Conservation (phyloP, 2,113 vertebrate genomes). For the Haplochromis burtoni region DNA sequence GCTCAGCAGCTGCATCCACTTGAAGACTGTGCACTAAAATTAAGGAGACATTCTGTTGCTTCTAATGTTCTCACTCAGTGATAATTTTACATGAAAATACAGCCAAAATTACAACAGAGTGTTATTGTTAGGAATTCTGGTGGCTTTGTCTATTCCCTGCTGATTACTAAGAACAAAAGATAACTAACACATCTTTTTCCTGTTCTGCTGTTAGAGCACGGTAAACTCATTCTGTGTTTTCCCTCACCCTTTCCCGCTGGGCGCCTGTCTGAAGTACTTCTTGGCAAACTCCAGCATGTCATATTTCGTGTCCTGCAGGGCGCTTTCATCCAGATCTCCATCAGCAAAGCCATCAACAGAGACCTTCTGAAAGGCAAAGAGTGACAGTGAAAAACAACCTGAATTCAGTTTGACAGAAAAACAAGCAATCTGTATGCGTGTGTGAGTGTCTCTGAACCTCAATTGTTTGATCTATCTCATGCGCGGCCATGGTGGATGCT, state of each 20-base stretch:
- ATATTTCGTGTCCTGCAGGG: slow-evolving; percentile 59
- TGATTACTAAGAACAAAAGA: background rate
- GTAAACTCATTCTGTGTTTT: background rate
- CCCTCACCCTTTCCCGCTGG: slow-evolving; percentile 71
- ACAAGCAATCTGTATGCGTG: background rate
- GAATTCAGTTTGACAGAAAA: background rate
- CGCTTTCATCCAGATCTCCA: slow-evolving; percentile 25
- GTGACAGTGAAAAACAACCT: background rate
- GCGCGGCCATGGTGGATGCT: slow-evolving; percentile 79
- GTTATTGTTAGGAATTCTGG: background rate
- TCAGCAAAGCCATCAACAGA: slow-evolving; percentile 39
- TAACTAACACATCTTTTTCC: background rate
- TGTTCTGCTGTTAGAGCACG: background rate
- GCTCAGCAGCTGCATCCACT: background rate
- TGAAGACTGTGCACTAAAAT: background rate
- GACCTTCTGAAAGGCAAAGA: slow-evolving; percentile 52
- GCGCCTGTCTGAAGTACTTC: slow-evolving; percentile 81
- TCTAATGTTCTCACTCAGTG: background rate
- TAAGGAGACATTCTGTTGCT: background rate
- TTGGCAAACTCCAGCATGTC: slow-evolving; percentile 87
- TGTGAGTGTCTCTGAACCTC: slow-evolving; percentile 66
- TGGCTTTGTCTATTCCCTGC: background rate
- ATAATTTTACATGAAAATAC: background rate
- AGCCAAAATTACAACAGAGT: background rate
- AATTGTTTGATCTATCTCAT: slow-evolving; percentile 81